Evolutionary conservation across 2,113 vertebrate genomes (phyloP), one percentile per base, ranked within the genome.

Genomic region (Oxyura jamaicensis): DNA sequence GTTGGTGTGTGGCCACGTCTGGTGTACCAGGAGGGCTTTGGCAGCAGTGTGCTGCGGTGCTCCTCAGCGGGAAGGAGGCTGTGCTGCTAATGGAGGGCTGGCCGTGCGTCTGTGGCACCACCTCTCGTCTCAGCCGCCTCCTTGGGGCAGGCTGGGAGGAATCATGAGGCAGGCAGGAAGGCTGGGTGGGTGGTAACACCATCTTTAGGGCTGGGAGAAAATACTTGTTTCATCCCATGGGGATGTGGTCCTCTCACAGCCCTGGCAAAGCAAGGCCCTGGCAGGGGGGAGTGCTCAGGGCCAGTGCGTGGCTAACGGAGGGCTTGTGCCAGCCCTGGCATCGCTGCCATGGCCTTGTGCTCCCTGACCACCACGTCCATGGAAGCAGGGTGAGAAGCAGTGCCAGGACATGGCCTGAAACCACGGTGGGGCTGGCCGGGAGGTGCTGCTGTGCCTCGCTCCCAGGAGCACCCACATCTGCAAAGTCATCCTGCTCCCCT

Each of bases 311-410:
- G 78, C 33, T 11, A 22, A 3, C 5, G 26, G 39, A 78, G 65
- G 18, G 4, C 33, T 59, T 59, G 77, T 23, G 56, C 50, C 65
- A 17, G 73, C 65, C 60, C 46, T 22, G n/a, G 29, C 4, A 8
- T 3, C 41, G 36, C 88, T 74, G 76, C 77, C 62, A 55, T 14
- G 63, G 25, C 23, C 0, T 1, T 36, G 36, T 0, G 0, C 72
- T 68, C 13, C 46, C 11, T 33, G 13, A 29, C n/a, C 5, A 0
- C 56, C 0, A 0, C 1, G 0, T 25, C 11, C 1, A 3, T 25
- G 42, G 48, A 53, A 79, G 60, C 16, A 0, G 1, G 8, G 28
- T 31, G 62, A 59, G 74, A 28, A 48, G 55, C 74, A 21, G 81
- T 0, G 0, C 62, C 46, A 69, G 31, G 35, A 13, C 42, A 48